Conservation (phyloP, 1,140 invertebrate genomes). For the Trialeurodes vaporariorum region DNA sequence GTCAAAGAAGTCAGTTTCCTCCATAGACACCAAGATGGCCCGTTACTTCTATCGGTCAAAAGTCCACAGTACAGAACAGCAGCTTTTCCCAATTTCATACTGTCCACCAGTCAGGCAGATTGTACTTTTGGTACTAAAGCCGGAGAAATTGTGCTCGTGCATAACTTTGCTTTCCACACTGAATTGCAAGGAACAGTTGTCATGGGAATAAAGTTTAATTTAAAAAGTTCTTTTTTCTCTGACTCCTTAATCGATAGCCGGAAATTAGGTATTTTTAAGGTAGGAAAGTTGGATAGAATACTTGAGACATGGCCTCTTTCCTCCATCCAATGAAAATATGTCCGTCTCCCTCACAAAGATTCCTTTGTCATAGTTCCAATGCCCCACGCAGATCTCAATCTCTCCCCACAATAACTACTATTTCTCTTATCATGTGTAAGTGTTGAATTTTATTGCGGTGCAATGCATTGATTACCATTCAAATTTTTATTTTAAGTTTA, state of each 20-base stretch:
- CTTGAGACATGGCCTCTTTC: constrained; percentile 3
- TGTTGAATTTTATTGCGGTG: too few species aligned
- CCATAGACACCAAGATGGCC: constrained; percentile 1
- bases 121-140: constrained; percentile 3
- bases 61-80: constrained; percentile 6
- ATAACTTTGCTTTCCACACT: constrained; percentile 6
- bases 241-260: constrained; percentile 2
- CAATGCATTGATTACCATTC: too few species aligned
- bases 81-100: constrained; percentile 1
- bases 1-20: not conserved
- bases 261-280: constrained; percentile 1
- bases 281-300: not conserved
- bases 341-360: not conserved
- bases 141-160: constrained; percentile 1
- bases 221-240: constrained; percentile 9
- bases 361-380: too few species aligned
- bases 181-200: not conserved
- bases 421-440: too few species aligned
- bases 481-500: too few species aligned
- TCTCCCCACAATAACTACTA: too few species aligned
- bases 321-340: constrained; percentile 3
- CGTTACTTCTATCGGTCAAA: not conserved
- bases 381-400: too few species aligned
- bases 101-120: not conserved
- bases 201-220: constrained; percentile 5